Evolutionary conservation across 2,888 invertebrate species (phyloP).

Genomic region (Dione vanillae): DNA sequence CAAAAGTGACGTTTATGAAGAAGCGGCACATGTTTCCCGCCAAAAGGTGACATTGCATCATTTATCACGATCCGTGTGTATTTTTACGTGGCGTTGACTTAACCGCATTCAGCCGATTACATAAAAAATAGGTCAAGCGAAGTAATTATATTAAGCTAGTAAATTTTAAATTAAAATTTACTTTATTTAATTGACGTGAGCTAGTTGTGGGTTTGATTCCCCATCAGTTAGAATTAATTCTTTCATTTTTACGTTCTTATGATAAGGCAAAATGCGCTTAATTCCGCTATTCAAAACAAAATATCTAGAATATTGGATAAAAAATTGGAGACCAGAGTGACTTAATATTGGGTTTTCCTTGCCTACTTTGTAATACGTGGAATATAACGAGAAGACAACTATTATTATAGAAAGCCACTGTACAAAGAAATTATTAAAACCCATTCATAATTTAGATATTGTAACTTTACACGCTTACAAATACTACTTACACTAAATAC

Average conservation of each 20-base stretch:
- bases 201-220: too few species aligned
- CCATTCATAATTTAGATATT: background rate
- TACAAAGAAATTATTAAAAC: background rate
- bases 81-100: slow-evolving; percentile 24
- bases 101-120: slow-evolving; percentile 17
- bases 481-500: background rate
- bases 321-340: too few species aligned
- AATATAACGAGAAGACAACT: too few species aligned
- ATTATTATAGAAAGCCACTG: background rate
- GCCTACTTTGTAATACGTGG: too few species aligned
- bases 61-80: slow-evolving; percentile 23
- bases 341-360: too few species aligned
- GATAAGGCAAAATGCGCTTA: too few species aligned
- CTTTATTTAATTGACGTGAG: background rate
- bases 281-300: too few species aligned
- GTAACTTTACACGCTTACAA: slow-evolving; percentile 13
- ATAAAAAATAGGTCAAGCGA: slow-evolving; percentile 17
- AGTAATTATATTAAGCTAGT: background rate
- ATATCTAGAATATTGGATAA: too few species aligned
- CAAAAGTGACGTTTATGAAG: slow-evolving; percentile 28
- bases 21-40: slow-evolving; percentile 32
- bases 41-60: slow-evolving; percentile 31
- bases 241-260: too few species aligned
- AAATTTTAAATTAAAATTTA: background rate
- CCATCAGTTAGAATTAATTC: too few species aligned